phyloP scores from a whole-genome alignment of 2,797 vertebrate genomes.

The Masticophis lateralis region DNA sequence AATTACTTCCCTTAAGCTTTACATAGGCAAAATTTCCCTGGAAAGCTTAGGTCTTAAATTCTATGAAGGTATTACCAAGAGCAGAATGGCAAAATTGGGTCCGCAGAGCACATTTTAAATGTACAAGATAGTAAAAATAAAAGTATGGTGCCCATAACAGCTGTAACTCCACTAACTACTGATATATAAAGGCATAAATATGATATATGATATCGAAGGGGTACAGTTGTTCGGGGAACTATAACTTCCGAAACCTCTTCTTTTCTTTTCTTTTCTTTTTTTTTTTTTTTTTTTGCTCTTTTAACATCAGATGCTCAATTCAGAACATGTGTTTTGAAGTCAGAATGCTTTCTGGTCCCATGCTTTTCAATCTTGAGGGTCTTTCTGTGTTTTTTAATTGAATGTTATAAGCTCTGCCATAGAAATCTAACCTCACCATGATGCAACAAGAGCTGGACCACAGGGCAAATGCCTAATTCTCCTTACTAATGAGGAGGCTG shows the following conservation, averaged over 20 bases:
- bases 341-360: neutral
- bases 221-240: slow-evolving; percentile 18
- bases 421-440: neutral
- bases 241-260: slow-evolving; percentile 2
- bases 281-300: neutral
- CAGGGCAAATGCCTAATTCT: neutral
- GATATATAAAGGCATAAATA: slow-evolving; percentile 31
- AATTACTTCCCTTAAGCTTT: neutral
- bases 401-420: neutral
- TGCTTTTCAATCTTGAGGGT: neutral
- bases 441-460: neutral
- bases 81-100: slow-evolving; percentile 9
- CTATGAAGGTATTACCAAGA: neutral
- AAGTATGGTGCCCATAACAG: slow-evolving; percentile 16
- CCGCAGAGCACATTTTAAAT: slow-evolving; percentile 20
- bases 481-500: neutral
- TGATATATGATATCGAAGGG: slow-evolving; percentile 17
- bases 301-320: slow-evolving; percentile 5
- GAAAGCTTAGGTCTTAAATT: slow-evolving; percentile 11
- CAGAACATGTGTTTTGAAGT: neutral
- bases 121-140: slow-evolving; percentile 16
- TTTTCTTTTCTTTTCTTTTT: no score
- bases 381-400: neutral
- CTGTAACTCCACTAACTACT: slow-evolving; percentile 10
- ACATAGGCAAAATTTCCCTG: neutral